phyloP scores from a whole-genome alignment of 1,140 invertebrate species.

The Lucilia cuprina region DNA sequence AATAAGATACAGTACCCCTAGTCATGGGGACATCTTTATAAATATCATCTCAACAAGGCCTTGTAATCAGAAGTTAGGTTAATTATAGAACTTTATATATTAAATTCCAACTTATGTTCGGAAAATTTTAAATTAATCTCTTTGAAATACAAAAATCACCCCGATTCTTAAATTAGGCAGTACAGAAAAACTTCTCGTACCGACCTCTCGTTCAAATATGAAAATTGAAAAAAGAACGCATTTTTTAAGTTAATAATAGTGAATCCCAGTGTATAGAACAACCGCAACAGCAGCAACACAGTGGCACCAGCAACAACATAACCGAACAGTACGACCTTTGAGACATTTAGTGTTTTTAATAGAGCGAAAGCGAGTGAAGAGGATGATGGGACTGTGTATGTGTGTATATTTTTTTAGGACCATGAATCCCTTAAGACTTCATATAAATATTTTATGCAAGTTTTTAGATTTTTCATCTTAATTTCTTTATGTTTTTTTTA shows the following conservation, averaged over 20 bases:
- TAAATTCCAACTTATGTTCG: no score
- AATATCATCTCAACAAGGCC: no score
- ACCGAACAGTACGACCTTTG: neutral
- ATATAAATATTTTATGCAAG: neutral
- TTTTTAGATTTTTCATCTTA: neutral
- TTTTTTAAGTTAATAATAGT: conserved; percentile 16
- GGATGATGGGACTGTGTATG: neutral
- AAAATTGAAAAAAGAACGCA: neutral
- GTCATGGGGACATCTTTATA: no score
- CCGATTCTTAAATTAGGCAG: no score
- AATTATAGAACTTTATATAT: no score
- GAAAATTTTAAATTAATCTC: no score
- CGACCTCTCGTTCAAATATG: no score
- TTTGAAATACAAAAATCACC: no score
- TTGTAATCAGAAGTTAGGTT: no score
- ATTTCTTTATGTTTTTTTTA: neutral
- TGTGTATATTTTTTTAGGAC: neutral
- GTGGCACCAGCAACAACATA: neutral
- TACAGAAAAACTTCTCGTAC: no score
- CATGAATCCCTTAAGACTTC: neutral
- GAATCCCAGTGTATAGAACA: neutral
- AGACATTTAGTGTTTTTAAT: conserved; percentile 7
- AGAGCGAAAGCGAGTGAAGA: neutral
- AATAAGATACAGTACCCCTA: no score
- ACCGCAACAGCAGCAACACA: neutral